These are phyloP conservation scores for Xenopus tropicalis DNA, from an alignment of 2,113 vertebrate genomes.

Conservation along the genomic window DNA sequence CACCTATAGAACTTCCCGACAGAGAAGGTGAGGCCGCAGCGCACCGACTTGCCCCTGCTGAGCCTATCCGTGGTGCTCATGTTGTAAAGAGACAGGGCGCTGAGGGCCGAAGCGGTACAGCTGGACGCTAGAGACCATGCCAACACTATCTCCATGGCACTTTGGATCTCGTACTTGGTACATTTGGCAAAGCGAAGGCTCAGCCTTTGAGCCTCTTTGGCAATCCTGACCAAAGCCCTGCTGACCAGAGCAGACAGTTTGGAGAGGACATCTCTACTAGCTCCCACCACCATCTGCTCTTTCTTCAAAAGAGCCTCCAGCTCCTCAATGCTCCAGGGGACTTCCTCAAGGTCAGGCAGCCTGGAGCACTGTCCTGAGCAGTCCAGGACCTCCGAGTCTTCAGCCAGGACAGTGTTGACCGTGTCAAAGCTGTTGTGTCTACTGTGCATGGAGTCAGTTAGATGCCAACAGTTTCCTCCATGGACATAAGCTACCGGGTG, in stretches of 20 bases:
- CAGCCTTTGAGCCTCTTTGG: constrained; percentile 87
- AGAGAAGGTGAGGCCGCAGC: constrained; percentile 88
- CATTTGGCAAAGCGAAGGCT: constrained; percentile 94
- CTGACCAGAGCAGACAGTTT: constrained; percentile 83
- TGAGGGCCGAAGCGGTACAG: constrained; percentile 83
- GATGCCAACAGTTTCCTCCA: constrained; percentile 89
- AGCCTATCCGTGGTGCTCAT: constrained; percentile 96
- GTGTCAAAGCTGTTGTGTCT: constrained; percentile 97
- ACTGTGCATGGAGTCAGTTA: constrained; percentile 97
- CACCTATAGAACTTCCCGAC: constrained; percentile 95
- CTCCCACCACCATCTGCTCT: constrained; percentile 65
- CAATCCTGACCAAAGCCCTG: constrained; percentile 84
- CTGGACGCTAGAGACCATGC: constrained; percentile 83
- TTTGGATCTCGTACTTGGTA: constrained; percentile 92
- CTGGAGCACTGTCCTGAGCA: constrained; percentile 89
- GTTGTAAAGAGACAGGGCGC: constrained; percentile 89
- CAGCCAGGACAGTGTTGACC: constrained; percentile 94
- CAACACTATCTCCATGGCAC: constrained; percentile 86
- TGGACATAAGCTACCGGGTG: constrained; percentile 77
- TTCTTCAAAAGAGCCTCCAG: constrained; percentile 80
- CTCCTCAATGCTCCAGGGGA: constrained; percentile 94
- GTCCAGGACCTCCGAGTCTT: constrained; percentile 96
- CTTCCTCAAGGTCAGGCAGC: constrained; percentile 97
- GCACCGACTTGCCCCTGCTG: constrained; percentile 84
- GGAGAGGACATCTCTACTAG: constrained; percentile 78